Evolutionary conservation across 2,113 vertebrate genomes (phyloP).

Genomic region (Pachyramphus minor): DNA sequence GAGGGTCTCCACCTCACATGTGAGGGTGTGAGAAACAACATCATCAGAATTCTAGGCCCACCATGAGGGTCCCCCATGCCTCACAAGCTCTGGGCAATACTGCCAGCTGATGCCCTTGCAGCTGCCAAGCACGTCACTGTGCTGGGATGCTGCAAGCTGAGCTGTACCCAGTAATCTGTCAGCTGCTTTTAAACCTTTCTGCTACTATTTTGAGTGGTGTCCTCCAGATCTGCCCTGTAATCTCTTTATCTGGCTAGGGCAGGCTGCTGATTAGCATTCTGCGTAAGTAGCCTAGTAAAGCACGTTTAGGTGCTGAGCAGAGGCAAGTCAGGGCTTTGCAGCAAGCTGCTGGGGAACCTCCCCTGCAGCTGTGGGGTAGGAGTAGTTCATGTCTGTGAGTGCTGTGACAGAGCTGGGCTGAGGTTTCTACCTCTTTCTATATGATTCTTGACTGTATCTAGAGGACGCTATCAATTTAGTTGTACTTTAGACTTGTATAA

Average conservation of each 20-base stretch:
- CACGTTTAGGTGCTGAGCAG: neutral
- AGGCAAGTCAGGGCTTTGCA: neutral
- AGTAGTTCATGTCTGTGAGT: neutral
- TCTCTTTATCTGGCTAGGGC: conserved; percentile 43
- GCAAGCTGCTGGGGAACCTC: conserved; percentile 10
- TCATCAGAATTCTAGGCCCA: neutral
- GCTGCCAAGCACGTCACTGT: fast-evolving
- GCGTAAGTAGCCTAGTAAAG: conserved; percentile 39
- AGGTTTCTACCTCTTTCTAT: neutral
- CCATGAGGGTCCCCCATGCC: fast-evolving
- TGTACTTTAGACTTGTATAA: neutral
- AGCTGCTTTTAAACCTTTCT: conserved; percentile 41
- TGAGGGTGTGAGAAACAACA: neutral
- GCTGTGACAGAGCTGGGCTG: neutral
- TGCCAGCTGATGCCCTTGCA: neutral
- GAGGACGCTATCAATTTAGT: neutral
- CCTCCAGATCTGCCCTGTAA: conserved; percentile 52
- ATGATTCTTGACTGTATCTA: neutral
- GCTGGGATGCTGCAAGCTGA: neutral
- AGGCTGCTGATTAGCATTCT: conserved; percentile 26
- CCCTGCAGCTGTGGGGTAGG: neutral
- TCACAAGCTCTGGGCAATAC: neutral
- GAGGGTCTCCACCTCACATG: fast-evolving
- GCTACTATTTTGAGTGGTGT: conserved; percentile 64
- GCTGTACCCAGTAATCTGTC: neutral